These are phyloP conservation scores for Dipodomys ordii DNA, from an alignment of 2,113 vertebrate species.

Conservation along the genomic window DNA sequence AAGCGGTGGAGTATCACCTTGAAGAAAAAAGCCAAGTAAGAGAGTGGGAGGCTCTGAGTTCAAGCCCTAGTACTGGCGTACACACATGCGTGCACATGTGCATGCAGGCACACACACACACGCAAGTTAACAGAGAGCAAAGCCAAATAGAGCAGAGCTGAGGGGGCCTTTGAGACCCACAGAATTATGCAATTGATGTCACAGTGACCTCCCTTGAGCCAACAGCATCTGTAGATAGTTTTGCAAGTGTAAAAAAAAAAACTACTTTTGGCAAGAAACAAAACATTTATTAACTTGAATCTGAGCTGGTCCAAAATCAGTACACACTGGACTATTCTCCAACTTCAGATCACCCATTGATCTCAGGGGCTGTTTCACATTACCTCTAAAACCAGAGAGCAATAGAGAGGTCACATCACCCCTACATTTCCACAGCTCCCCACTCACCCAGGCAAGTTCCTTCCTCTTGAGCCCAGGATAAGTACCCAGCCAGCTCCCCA, in stretches of 20 bases:
- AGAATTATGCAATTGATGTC: background rate
- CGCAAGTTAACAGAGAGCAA: background rate
- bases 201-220: background rate
- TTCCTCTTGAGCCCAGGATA: background rate
- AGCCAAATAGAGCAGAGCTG: accelerated
- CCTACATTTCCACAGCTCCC: too few relatives aligned
- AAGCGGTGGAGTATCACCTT: too few relatives aligned
- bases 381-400: background rate
- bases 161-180: background rate
- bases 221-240: background rate
- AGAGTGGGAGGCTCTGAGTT: too few relatives aligned
- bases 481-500: too few relatives aligned
- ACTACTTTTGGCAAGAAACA: constrained; percentile 8
- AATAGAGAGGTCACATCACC: background rate
- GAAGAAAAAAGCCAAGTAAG: too few relatives aligned
- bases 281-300: constrained; percentile 1
- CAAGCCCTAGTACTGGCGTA: too few relatives aligned
- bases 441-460: accelerated
- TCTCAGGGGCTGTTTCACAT: background rate
- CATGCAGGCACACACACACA: too few relatives aligned
- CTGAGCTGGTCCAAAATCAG: constrained; percentile 1
- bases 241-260: background rate
- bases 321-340: background rate
- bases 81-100: too few relatives aligned
- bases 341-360: background rate